These are phyloP conservation scores for Ptychochromis oligacanthus DNA, from an alignment of 2,113 vertebrate genomes.

Conservation along the genomic window DNA sequence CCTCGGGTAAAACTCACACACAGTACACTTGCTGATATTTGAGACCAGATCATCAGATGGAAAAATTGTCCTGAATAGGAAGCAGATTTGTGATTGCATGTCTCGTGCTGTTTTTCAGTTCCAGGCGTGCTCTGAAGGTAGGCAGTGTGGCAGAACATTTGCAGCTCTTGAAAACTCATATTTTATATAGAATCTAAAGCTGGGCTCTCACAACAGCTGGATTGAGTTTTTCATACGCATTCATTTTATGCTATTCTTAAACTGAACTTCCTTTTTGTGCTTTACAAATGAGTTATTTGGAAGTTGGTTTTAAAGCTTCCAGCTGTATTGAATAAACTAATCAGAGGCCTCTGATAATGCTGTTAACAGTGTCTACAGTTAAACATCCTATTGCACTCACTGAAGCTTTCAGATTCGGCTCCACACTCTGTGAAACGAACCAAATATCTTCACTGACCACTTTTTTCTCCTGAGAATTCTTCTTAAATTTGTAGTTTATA, in stretches of 20 bases:
- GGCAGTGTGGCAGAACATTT: background rate
- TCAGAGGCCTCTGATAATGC: constrained; percentile 24
- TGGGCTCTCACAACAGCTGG: too few species aligned
- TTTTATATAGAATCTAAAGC: too few species aligned
- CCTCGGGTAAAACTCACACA: constrained; percentile 81
- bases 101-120: background rate
- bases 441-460: background rate
- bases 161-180: background rate
- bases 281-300: background rate
- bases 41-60: background rate
- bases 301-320: background rate
- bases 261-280: background rate
- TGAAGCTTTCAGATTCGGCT: background rate
- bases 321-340: constrained; percentile 1
- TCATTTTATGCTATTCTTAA: too few species aligned
- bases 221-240: too few species aligned
- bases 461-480: too few species aligned
- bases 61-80: background rate
- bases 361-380: too few species aligned
- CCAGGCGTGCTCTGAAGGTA: background rate
- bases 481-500: too few species aligned
- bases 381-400: too few species aligned
- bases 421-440: background rate
- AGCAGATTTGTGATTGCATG: background rate
- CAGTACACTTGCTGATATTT: background rate